A percentile compares a stretch with the other conserved stretches of the same genome.
These are phyloP conservation scores for Lithobates sylvaticus DNA, from an alignment of 2,797 vertebrate species.

Conservation along the genomic window DNA sequence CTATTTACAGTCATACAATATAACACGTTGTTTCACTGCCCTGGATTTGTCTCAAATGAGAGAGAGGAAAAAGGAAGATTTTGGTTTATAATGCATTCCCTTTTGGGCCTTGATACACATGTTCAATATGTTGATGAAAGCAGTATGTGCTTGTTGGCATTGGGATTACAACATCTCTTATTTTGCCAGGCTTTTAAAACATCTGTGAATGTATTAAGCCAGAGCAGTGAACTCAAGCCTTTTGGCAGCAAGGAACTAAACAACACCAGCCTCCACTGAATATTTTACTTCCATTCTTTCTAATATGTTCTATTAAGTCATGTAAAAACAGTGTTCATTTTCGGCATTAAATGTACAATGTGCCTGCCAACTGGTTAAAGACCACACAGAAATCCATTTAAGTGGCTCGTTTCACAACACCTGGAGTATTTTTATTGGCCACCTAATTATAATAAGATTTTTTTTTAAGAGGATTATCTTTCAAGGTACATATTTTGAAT, in stretches of 20 bases:
- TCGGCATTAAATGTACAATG: not conserved
- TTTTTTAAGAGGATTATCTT: not conserved
- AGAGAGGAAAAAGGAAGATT: slow-evolving; percentile 3
- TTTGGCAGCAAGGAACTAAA: slow-evolving; percentile 46
- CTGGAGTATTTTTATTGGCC: not conserved
- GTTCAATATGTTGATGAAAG: slow-evolving; percentile 56
- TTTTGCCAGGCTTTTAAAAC: slow-evolving; percentile 49
- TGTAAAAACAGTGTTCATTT: slow-evolving; percentile 7
- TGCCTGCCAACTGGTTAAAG: slow-evolving; percentile 2
- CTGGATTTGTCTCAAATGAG: slow-evolving; percentile 17
- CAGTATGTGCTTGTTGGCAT: slow-evolving; percentile 47
- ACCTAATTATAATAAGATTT: not conserved
- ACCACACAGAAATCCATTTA: not conserved
- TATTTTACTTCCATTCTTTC: slow-evolving; percentile 43
- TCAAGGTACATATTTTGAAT: not conserved
- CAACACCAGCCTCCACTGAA: slow-evolving; percentile 35
- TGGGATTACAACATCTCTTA: slow-evolving; percentile 15
- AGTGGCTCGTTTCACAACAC: not conserved
- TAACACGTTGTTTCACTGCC: no score
- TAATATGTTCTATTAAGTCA: slow-evolving; percentile 46
- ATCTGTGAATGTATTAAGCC: slow-evolving; percentile 51
- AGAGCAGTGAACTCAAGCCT: slow-evolving; percentile 29
- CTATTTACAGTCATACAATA: slow-evolving; percentile 24
- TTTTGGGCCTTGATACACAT: slow-evolving; percentile 46
- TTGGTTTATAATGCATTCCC: slow-evolving; percentile 13